These are phyloP conservation scores for Halcyon badia DNA, from an alignment of 2,797 vertebrate species.

Conservation along the genomic window DNA sequence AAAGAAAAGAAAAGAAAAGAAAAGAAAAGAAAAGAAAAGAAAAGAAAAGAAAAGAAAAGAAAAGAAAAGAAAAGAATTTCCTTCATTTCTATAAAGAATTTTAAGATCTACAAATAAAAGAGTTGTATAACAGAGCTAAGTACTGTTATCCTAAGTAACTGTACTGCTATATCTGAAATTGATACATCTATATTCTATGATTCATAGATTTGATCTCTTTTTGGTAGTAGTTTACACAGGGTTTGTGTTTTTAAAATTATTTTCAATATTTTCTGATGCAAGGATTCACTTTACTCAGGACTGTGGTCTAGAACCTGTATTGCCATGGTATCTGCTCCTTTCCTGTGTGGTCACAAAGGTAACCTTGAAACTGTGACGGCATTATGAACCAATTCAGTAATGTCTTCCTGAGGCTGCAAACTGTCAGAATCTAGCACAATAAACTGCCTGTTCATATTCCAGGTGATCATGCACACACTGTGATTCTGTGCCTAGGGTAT, in stretches of 20 bases:
- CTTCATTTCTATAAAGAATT: not conserved
- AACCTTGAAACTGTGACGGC: not conserved
- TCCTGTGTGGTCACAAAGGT: not conserved
- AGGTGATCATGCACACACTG: not conserved
- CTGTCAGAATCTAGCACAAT: not conserved
- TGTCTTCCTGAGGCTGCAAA: not conserved
- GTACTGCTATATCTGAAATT: not conserved
- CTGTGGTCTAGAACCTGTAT: not conserved
- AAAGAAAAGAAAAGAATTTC: too few relatives aligned
- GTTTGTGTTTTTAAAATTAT: not conserved
- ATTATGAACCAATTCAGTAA: fast-evolving
- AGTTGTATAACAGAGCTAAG: not conserved
- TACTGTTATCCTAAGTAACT: not conserved
- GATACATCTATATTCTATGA: not conserved
- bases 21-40: too few relatives aligned
- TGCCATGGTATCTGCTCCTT: not conserved
- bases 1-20: too few relatives aligned
- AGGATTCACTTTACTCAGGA: not conserved
- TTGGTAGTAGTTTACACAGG: not conserved
- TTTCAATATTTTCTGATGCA: not conserved
- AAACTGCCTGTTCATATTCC: not conserved
- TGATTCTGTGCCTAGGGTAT: not conserved
- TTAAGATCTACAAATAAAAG: not conserved
- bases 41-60: too few relatives aligned
- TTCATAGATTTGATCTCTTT: not conserved